These are phyloP conservation scores for Burhinus oedicnemus DNA, from an alignment of 2,113 vertebrate genomes.

Conservation along the genomic window DNA sequence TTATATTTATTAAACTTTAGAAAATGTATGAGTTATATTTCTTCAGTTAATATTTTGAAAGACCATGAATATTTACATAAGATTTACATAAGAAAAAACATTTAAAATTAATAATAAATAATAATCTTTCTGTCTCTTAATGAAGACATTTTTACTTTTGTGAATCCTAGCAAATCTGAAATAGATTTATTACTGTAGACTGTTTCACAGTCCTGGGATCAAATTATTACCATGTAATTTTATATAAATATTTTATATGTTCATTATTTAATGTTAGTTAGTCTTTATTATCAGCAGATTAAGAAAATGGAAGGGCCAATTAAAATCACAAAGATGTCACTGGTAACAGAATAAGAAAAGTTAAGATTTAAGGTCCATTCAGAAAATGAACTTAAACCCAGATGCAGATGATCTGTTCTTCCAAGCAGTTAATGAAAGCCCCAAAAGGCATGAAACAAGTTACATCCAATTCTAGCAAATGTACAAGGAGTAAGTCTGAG, in stretches of 20 bases:
- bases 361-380: neutral
- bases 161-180: conserved; percentile 31
- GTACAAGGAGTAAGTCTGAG: neutral
- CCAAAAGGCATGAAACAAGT: neutral
- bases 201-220: conserved; percentile 33
- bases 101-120: conserved; percentile 31
- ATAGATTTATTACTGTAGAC: conserved; percentile 40
- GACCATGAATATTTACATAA: neutral
- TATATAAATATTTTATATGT: conserved; percentile 37
- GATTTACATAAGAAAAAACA: conserved; percentile 20
- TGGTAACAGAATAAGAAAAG: neutral
- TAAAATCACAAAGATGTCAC: neutral
- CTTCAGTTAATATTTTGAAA: conserved; percentile 33
- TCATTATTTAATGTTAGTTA: conserved; percentile 51
- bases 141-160: conserved; percentile 27
- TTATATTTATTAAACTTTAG: conserved; percentile 62
- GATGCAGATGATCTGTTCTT: neutral
- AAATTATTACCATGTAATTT: conserved; percentile 33
- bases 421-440: neutral
- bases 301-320: conserved; percentile 7
- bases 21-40: conserved; percentile 10
- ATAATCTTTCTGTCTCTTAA: neutral
- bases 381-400: neutral
- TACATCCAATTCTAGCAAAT: neutral
- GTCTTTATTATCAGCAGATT: conserved; percentile 20